Evolutionary conservation across 2,888 invertebrate species (phyloP).

Genomic region (Drosophila borborema): DNA sequence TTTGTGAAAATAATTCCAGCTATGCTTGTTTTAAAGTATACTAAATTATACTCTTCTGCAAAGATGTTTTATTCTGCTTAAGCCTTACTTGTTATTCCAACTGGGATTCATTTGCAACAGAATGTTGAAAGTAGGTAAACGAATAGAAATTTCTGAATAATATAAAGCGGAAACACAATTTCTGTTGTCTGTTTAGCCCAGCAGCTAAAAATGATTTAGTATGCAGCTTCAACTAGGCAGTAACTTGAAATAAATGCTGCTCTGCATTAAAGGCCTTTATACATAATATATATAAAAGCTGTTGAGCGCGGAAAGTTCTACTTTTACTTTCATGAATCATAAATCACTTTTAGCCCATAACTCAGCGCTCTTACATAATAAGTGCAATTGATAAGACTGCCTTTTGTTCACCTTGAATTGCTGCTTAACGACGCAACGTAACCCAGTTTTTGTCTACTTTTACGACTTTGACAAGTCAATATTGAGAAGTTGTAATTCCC

Average conservation of each 20-base stretch:
- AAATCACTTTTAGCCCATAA: background rate
- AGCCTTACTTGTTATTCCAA: conserved; percentile 10
- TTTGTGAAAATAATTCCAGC: background rate
- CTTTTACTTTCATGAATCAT: background rate
- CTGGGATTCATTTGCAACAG: conserved; percentile 26
- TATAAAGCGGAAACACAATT: conserved; percentile 5
- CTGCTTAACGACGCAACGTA: conserved; percentile 17
- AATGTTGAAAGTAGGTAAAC: conserved; percentile 22
- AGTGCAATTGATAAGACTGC: conserved; percentile 15
- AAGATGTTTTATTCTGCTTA: background rate
- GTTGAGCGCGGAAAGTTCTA: background rate
- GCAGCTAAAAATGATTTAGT: conserved; percentile 1
- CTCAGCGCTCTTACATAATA: conserved; percentile 22
- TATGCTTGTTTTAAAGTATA: background rate
- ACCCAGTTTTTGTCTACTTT: conserved; percentile 61
- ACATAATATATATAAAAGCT: background rate
- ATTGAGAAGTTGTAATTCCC: conserved; percentile 60
- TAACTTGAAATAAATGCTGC: background rate
- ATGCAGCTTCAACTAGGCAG: background rate
- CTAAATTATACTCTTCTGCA: background rate
- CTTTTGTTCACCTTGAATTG: conserved; percentile 43
- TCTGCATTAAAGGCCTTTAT: background rate
- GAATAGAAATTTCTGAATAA: conserved; percentile 21
- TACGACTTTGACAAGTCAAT: conserved; percentile 65
- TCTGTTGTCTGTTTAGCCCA: background rate